phyloP scores from a whole-genome alignment of 1,140 invertebrate species.

The Trachelipus rathkii region DNA sequence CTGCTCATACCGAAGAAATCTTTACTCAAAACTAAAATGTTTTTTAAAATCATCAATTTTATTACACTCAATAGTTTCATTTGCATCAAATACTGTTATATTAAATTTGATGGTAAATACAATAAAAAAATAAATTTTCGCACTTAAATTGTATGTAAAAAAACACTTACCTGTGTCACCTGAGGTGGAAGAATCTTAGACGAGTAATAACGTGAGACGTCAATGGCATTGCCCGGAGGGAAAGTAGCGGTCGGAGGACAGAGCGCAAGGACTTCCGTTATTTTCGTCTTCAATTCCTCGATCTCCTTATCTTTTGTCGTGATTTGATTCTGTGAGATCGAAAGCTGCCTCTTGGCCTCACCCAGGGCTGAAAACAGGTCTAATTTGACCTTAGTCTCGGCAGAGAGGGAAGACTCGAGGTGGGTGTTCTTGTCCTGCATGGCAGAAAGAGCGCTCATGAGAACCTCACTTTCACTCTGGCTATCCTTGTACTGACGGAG shows the following conservation, averaged over 20 bases:
- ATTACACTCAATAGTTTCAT: no score
- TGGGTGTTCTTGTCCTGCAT: slow-evolving; percentile 83
- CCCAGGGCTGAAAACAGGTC: slow-evolving; percentile 88
- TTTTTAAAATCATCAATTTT: no score
- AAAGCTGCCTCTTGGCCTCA: slow-evolving; percentile 86
- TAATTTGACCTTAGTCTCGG: slow-evolving; percentile 91
- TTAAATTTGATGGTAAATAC: no score
- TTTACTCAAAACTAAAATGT: no score
- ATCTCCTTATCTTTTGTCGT: slow-evolving; percentile 82
- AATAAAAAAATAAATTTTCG: no score
- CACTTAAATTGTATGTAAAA: no score
- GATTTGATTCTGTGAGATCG: slow-evolving; percentile 81
- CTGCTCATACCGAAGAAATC: no score
- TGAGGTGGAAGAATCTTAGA: slow-evolving; percentile 38
- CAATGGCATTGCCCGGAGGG: slow-evolving; percentile 27
- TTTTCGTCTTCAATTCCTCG: slow-evolving; percentile 80
- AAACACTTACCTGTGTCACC: slow-evolving; percentile 28
- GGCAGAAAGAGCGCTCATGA: slow-evolving; percentile 71
- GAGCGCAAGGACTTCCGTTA: slow-evolving; percentile 84
- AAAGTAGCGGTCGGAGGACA: slow-evolving; percentile 62
- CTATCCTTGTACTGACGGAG: slow-evolving; percentile 63
- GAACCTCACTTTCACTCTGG: slow-evolving; percentile 71
- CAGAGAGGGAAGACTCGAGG: slow-evolving; percentile 85
- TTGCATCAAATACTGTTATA: no score
- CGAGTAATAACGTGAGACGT: slow-evolving; percentile 33